Percentiles rank a stretch among this genome's conserved stretches.
Conservation (phyloP, 2,113 vertebrate genomes). For the Pelvicachromis taeniatus region DNA sequence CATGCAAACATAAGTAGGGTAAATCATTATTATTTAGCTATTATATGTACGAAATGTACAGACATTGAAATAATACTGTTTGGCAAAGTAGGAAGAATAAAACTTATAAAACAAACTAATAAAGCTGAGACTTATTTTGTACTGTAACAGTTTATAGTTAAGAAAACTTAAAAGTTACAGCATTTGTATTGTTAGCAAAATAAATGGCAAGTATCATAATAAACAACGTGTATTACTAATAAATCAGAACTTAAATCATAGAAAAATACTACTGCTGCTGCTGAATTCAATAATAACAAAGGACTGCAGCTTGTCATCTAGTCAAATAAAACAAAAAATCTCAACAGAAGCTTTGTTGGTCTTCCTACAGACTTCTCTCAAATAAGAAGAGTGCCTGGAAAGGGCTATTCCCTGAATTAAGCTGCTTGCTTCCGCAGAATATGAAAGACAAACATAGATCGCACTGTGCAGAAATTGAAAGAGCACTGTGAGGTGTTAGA, state of each 20-base stretch:
- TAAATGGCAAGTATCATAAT: not conserved
- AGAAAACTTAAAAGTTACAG: not conserved
- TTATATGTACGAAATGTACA: not conserved
- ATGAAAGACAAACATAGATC: constrained; percentile 30
- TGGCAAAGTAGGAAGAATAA: not conserved
- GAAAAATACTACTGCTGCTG: not conserved
- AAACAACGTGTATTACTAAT: not conserved
- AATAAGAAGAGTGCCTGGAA: not conserved
- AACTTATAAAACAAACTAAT: not conserved
- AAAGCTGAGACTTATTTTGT: not conserved
- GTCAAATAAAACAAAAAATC: not conserved
- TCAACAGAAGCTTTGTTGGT: not conserved
- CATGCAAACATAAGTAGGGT: not conserved
- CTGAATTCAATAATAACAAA: not conserved
- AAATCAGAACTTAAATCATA: not conserved
- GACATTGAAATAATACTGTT: not conserved
- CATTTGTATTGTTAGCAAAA: not conserved
- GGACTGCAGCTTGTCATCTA: not conserved
- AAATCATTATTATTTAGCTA: not conserved
- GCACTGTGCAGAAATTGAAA: constrained; percentile 36
- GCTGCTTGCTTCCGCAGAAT: constrained; percentile 6
- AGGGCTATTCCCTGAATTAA: constrained; percentile 3
- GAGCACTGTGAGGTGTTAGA: constrained; percentile 18
- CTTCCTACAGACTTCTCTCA: not conserved
- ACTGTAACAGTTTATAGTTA: fast-evolving